These are phyloP conservation scores for Cyrtodaria siliqua DNA, from an alignment of 2,888 invertebrate genomes.

Conservation along the genomic window DNA sequence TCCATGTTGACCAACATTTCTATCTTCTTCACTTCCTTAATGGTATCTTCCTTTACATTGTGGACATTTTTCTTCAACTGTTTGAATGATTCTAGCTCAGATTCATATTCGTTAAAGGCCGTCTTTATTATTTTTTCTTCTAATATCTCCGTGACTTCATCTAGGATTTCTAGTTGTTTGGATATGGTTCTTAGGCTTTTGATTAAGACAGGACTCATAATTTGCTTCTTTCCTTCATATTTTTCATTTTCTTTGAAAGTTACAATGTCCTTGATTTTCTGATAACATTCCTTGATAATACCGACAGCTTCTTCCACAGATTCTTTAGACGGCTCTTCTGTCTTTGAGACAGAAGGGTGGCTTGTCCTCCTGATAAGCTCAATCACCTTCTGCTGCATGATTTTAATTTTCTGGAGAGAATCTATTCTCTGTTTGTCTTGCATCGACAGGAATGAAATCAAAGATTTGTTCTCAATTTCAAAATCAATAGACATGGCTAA, in stretches of 20 bases:
- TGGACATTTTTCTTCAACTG: not conserved
- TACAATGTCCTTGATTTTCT: conserved; percentile 10
- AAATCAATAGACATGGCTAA: conserved; percentile 15
- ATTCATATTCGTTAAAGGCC: no score
- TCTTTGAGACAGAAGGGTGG: not conserved
- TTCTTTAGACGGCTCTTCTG: conserved; percentile 10
- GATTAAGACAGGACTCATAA: conserved; percentile 19
- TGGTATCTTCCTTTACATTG: not conserved
- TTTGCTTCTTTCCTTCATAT: not conserved
- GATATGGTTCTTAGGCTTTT: conserved; percentile 22
- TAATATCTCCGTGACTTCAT: no score
- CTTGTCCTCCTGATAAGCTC: conserved; percentile 9
- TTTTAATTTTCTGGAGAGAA: not conserved
- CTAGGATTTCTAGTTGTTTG: conserved; percentile 5
- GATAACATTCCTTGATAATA: not conserved
- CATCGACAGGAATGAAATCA: not conserved
- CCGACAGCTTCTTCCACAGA: conserved; percentile 11
- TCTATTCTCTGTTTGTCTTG: not conserved
- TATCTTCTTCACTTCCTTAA: not conserved
- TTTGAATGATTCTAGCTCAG: not conserved
- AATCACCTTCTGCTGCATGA: conserved; percentile 25
- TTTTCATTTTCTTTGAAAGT: not conserved
- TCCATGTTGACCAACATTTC: not conserved
- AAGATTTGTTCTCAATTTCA: conserved; percentile 7
- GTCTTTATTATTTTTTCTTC: no score